These are phyloP conservation scores for Arvicanthis niloticus DNA, from an alignment of 2,113 vertebrate genomes.

Conservation along the genomic window DNA sequence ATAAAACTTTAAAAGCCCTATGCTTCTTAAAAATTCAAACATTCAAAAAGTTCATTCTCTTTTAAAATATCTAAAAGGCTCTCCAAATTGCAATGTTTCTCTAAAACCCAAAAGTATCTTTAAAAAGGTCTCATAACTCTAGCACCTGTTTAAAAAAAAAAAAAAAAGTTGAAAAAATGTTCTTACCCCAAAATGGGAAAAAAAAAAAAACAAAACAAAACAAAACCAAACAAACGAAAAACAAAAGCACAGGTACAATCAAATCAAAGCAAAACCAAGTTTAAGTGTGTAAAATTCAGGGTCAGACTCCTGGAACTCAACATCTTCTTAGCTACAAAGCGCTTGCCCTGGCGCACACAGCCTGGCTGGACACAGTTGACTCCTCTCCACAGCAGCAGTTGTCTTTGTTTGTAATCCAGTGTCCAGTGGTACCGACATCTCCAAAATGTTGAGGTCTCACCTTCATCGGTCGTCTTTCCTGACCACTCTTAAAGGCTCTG, in stretches of 20 bases:
- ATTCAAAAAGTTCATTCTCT: not conserved
- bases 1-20: not conserved
- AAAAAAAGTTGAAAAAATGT: not conserved
- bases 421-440: not conserved
- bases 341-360: not conserved
- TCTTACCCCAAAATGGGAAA: not conserved
- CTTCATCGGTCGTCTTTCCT: not conserved
- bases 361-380: not conserved
- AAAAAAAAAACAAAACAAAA: too few relatives aligned
- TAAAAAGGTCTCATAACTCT: not conserved
- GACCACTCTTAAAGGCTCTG: not conserved
- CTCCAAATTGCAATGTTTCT: not conserved
- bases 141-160: not conserved
- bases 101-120: not conserved
- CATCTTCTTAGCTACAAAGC: not conserved
- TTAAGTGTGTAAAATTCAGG: not conserved
- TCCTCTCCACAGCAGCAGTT: not conserved
- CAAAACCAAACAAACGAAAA: too few relatives aligned
- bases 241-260: not conserved
- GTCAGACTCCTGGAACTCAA: not conserved
- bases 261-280: not conserved
- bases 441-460: not conserved
- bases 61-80: not conserved
- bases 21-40: not conserved
- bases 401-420: not conserved